A percentile compares a stretch with the other conserved stretches of the same genome.
phyloP scores from a whole-genome alignment of 2,113 vertebrate genomes.

The Calidris pugnax region DNA sequence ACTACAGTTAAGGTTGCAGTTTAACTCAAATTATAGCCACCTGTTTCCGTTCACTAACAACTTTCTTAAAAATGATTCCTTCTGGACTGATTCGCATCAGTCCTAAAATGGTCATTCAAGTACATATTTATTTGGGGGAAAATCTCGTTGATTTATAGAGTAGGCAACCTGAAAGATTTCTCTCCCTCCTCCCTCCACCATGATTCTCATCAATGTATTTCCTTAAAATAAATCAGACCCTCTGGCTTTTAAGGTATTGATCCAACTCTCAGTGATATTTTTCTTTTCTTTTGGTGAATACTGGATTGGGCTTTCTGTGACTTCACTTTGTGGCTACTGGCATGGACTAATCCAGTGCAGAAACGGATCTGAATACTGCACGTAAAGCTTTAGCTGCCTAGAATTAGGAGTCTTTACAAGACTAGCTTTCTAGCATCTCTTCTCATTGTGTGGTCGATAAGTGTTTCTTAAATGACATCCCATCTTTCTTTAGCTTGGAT shows the following conservation, averaged over 20 bases:
- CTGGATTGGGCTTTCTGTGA: neutral
- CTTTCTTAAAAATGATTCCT: slow-evolving; percentile 60
- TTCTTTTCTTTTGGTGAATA: neutral
- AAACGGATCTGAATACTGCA: neutral
- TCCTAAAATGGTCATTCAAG: neutral
- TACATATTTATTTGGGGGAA: neutral
- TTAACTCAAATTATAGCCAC: slow-evolving; percentile 48
- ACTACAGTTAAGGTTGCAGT: slow-evolving; percentile 52
- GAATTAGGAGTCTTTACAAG: neutral
- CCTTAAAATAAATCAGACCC: neutral
- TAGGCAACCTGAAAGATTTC: neutral
- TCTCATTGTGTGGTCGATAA: neutral
- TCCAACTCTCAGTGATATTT: neutral
- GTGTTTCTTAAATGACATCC: neutral
- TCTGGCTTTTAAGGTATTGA: neutral
- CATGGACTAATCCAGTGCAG: neutral
- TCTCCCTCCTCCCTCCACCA: rapidly evolving
- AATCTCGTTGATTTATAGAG: neutral
- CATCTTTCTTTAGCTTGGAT: neutral
- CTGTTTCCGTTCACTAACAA: slow-evolving; percentile 49
- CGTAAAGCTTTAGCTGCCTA: neutral
- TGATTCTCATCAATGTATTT: neutral
- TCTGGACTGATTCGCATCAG: slow-evolving; percentile 15
- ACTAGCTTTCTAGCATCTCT: neutral
- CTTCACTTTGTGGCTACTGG: neutral